Conservation (phyloP, 2,888 invertebrate species). For the Empis livida region DNA sequence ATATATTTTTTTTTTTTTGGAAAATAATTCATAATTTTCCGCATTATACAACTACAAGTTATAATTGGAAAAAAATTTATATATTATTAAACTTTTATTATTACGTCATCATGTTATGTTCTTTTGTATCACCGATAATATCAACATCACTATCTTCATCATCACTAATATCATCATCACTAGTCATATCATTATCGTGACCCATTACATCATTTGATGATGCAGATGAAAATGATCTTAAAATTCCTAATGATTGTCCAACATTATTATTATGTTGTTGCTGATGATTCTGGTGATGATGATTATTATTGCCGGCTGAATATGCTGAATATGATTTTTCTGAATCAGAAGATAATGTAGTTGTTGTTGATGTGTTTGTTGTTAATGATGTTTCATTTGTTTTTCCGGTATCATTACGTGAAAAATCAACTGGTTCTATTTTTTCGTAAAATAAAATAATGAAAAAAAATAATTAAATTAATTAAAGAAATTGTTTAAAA, state of each 20-base stretch:
- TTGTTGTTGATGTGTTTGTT: constrained; percentile 8
- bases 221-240: constrained; percentile 7
- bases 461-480: not conserved
- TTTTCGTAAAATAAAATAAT: no score
- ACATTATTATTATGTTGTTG: not conserved
- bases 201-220: constrained; percentile 11
- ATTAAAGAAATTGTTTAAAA: constrained; percentile 6
- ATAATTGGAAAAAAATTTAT: not conserved
- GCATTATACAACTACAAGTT: no score
- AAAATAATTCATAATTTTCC: no score
- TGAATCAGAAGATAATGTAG: constrained; percentile 14
- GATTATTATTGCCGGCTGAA: constrained; percentile 7
- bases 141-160: constrained; percentile 35
- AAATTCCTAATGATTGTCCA: constrained; percentile 6
- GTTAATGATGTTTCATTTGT: constrained; percentile 7
- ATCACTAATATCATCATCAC: constrained; percentile 26
- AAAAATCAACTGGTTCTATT: constrained; percentile 37
- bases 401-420: constrained; percentile 26
- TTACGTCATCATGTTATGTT: constrained; percentile 7
- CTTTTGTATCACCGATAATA: constrained; percentile 33
- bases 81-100: not conserved
- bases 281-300: not conserved
- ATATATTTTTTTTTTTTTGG: no score
- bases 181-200: constrained; percentile 29
- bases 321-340: constrained; percentile 11